phyloP scores from a whole-genome alignment of 2,888 invertebrate species.

The Chrysina gloriosa region DNA sequence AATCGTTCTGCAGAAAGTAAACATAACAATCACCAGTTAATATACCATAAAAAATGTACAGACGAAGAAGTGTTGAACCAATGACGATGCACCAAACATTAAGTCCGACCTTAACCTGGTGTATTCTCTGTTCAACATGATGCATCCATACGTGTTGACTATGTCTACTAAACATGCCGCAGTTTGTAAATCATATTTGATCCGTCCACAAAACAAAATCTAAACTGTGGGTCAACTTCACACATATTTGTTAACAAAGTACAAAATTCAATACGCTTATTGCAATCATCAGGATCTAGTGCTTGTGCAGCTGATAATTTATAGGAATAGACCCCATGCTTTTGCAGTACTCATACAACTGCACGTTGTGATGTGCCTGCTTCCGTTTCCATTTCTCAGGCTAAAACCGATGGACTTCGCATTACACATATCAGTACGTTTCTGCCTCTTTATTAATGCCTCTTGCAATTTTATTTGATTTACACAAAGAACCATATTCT shows the following conservation, averaged over 20 bases:
- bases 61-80: constrained; percentile 28
- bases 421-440: too few species aligned
- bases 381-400: too few species aligned
- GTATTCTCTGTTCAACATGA: constrained; percentile 1
- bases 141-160: constrained; percentile 27
- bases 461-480: constrained; percentile 15
- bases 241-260: constrained; percentile 26
- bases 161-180: constrained; percentile 19
- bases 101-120: not conserved
- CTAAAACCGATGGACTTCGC: too few species aligned
- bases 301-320: constrained; percentile 9
- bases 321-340: not conserved
- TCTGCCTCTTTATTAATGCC: too few species aligned
- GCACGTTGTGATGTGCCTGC: constrained; percentile 3
- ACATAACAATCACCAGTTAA: not conserved
- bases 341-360: constrained; percentile 30
- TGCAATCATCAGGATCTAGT: constrained; percentile 19
- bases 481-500: constrained; percentile 13
- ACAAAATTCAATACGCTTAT: constrained; percentile 28
- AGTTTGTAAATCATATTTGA: constrained; percentile 4
- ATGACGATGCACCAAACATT: constrained; percentile 16
- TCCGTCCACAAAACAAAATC: not conserved
- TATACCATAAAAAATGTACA: constrained; percentile 25
- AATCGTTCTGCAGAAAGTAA: too few species aligned
- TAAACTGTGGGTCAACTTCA: constrained; percentile 17